Percentiles rank a stretch among this genome's conserved stretches.
Evolutionary conservation across 1,140 invertebrate species (phyloP).

Genomic region (Cherax destructor): DNA sequence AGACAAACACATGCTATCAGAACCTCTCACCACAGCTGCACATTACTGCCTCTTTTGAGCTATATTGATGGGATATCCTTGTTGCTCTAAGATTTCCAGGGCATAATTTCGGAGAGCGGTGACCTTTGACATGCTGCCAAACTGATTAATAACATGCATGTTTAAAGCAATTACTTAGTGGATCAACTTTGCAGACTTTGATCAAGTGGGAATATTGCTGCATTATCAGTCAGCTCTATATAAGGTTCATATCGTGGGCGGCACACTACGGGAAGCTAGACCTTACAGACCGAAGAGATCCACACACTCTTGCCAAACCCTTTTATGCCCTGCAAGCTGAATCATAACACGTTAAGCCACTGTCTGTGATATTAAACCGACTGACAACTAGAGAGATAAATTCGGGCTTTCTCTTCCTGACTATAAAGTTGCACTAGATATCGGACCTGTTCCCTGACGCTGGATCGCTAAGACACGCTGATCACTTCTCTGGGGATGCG

Average conservation of each 20-base stretch:
- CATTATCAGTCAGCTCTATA: constrained; percentile 1
- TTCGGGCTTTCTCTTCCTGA: constrained; percentile 28
- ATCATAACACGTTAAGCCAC: constrained; percentile 1
- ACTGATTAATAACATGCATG: constrained; percentile 50
- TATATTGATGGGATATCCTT: not conserved
- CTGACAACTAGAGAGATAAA: constrained; percentile 42
- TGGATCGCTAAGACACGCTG: constrained; percentile 26
- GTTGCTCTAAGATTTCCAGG: constrained; percentile 6
- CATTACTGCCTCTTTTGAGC: constrained; percentile 3
- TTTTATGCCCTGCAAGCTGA: constrained; percentile 11
- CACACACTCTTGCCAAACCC: not conserved
- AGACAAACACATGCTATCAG: not conserved
- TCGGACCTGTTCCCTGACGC: not conserved
- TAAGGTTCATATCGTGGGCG: constrained; percentile 2
- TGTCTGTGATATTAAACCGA: constrained; percentile 42
- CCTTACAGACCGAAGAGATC: not conserved
- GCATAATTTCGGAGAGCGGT: constrained; percentile 17
- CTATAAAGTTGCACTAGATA: not conserved
- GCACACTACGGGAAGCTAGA: not conserved
- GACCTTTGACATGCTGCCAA: constrained; percentile 48
- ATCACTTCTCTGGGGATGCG: constrained; percentile 18
- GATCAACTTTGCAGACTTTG: constrained; percentile 44
- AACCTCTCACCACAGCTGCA: not conserved
- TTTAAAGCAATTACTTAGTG: constrained; percentile 47
- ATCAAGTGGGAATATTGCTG: constrained; percentile 1